Conservation (phyloP, 2,888 invertebrate species). For the Coenonympha glycerion region DNA sequence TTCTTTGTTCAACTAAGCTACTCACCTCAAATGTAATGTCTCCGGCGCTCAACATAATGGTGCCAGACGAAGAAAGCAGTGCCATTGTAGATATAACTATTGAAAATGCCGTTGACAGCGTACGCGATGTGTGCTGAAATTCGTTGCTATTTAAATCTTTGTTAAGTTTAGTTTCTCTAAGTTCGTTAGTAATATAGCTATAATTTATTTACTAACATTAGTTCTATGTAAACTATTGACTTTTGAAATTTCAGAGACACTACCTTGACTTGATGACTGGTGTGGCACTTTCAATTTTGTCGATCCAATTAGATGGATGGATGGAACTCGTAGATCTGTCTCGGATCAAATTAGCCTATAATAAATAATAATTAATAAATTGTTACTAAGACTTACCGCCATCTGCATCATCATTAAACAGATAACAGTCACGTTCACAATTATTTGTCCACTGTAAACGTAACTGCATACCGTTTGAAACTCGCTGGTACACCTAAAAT, state of each 20-base stretch:
- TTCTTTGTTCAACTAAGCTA: too few species aligned
- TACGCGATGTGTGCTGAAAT: constrained; percentile 30
- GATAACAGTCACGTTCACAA: constrained; percentile 33
- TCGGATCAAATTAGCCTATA: too few species aligned
- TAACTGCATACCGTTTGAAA: constrained; percentile 34
- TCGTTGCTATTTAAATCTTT: too few species aligned
- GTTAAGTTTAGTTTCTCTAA: too few species aligned
- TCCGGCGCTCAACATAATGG: constrained; percentile 51
- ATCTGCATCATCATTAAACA: constrained; percentile 31
- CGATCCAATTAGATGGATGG: too few species aligned
- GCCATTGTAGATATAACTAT: constrained; percentile 27
- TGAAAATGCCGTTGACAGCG: constrained; percentile 28
- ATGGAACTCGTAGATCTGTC: too few species aligned
- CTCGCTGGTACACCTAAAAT: constrained; percentile 39
- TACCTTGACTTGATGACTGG: too few species aligned
- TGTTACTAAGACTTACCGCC: constrained; percentile 29
- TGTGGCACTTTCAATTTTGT: too few species aligned
- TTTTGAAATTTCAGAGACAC: too few species aligned
- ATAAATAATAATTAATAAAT: too few species aligned
- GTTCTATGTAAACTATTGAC: too few species aligned
- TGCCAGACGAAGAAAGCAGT: constrained; percentile 38
- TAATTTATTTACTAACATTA: too few species aligned
- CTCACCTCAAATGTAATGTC: constrained; percentile 46
- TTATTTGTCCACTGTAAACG: constrained; percentile 39
- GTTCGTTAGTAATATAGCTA: not conserved